Evolutionary conservation across 2,113 vertebrate species (phyloP), one percentile per base, ranked within the genome.

Genomic region (Bufo gargarizans): DNA sequence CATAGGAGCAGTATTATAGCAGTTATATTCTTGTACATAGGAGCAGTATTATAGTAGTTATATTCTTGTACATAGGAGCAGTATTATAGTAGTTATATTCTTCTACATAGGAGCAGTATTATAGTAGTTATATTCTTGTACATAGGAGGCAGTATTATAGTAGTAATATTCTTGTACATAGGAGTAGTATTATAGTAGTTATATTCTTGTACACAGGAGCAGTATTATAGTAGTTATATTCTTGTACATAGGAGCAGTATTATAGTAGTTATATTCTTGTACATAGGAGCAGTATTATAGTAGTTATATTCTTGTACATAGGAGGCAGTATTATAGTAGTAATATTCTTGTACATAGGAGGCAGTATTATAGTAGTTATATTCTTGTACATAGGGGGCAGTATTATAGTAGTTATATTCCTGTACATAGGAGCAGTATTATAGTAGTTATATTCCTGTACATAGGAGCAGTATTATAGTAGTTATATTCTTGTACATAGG

Each of bases 221-320:
- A 65, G 63, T 65, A 65, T n/a, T 65, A 65, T 65, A 65, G 63
- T 65, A 65, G 63, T 65, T 65, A 65, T 65, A 65, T 65, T 65
- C 63, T 65, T 65, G 63, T 65, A 65, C 7, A 65, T 65, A 65
- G 63, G 63, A 16, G 63, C 63, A 65, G 63, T n/a, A n/a, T 65
- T 65, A 65, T 65, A 33, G 33, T 33, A 33, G 33, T 33, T 33
- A 33, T 33, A 1, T 33, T 33, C 33, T 33, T 33, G 33, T 65
- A 65, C 7, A 65, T 65, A 65, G 63, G 63, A n/a, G 63, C 63
- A 65, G 63, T 65, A 65, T 65, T 65, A 65, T 65, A 65, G 63
- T 65, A 65, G 63, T 65, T 65, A 65, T 65, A 65, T 65, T 65
- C 63, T 65, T 65, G 63, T 65, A 65, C 7, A 65, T n/a, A 65